Evolutionary conservation across 2,113 vertebrate species (phyloP).

Genomic region (Bombycilla garrulus): DNA sequence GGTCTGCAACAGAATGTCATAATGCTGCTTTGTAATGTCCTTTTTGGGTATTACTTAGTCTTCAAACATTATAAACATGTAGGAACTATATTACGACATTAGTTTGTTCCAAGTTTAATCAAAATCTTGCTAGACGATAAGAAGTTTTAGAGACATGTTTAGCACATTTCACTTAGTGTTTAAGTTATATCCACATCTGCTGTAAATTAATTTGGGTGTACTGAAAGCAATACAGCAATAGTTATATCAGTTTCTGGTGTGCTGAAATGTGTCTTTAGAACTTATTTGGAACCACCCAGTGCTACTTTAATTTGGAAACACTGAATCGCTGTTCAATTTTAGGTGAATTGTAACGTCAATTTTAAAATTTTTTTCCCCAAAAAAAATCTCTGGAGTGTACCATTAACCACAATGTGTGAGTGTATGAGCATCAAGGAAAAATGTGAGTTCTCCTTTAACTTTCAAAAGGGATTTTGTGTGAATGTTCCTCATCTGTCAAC

Average conservation of each 20-base stretch:
- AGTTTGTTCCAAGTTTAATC: not conserved
- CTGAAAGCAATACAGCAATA: not conserved
- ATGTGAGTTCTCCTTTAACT: constrained; percentile 24
- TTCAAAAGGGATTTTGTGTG: not conserved
- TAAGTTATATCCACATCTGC: not conserved
- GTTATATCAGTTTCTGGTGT: not conserved
- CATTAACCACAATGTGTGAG: not conserved
- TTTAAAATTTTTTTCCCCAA: not conserved
- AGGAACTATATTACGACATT: not conserved
- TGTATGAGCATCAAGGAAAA: constrained; percentile 15
- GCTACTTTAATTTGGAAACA: constrained; percentile 21
- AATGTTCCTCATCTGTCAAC: constrained; percentile 55
- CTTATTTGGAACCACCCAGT: not conserved
- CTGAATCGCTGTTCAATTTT: constrained; percentile 29
- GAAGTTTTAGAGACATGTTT: not conserved
- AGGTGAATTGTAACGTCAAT: not conserved
- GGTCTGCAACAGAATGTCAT: not conserved
- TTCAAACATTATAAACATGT: not conserved
- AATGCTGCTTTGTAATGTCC: not conserved
- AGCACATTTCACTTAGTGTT: not conserved
- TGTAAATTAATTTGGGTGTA: not conserved
- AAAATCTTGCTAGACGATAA: not conserved
- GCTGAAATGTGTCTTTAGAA: not conserved
- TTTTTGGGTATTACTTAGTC: not conserved
- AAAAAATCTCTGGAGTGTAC: not conserved